Evolutionary conservation across 2,888 invertebrate species (phyloP), one percentile per base, ranked within the genome.

Genomic region (Cancer borealis): DNA sequence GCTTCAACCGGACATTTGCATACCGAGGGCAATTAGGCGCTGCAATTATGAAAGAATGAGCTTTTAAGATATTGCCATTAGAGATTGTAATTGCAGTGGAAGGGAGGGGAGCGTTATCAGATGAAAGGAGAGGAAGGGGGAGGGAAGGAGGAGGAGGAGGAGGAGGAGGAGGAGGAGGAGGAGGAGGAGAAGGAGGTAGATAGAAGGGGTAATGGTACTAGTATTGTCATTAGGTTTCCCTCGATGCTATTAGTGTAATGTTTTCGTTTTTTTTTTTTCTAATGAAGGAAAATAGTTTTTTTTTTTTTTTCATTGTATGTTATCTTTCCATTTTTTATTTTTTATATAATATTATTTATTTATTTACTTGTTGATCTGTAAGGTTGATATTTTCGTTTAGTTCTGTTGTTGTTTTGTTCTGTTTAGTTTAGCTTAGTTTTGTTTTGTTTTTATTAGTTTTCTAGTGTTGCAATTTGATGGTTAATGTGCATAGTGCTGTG

Each of bases 61-160:
- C 79, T 79, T 79, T 79, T 79, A 79, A 79, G 79, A 79, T 79
- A 79, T 79, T 79, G 79, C 21, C 79, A 79, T 79, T 79, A 79
- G 79, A 79, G 79, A 79, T 30, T 26, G 79, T 30, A 79, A 79
- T 79, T 79, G 30, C 30, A 79, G 30, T 26, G 79, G 30, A 30
- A 79, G 79, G 30, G 79, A 30, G 79, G 79, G 30, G 79, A 26
- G 26, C 30, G 30, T 1, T 26, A 14, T 6, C 12, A 21, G 79
- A 79, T 30, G 79, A 79, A 30, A 21, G 30, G 30, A 30, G 30
- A 30, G 30, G 30, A 10, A 30, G 79, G 12, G 10, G 30, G 8
- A 30, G 79, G 14, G 21, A 30, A 30, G 79, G 30, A 79, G 30
- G 30, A 79, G 8, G 30, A 30, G 10, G 26, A 30, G 14, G 79